Base-by-base conservation (phyloP, 2,888 invertebrate species). In the Drepanosiphum platanoidis region DNA sequence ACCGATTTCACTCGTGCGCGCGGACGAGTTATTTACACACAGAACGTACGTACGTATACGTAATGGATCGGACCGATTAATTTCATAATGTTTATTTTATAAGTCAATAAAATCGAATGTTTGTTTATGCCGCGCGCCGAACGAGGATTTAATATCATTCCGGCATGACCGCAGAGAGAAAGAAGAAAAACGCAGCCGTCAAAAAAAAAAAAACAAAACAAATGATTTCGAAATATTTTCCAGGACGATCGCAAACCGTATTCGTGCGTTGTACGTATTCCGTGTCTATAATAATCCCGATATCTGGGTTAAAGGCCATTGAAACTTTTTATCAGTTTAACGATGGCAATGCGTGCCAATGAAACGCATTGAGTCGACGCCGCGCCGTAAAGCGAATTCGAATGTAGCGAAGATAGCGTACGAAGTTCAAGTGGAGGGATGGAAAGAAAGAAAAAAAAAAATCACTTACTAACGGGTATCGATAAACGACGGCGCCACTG, bases 401-500 rank as follows among this genome's bases (percentile, higher is more conserved):
- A 71, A 74, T 18, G 72, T 34, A 27, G 15, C 11, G 22, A 3
- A 82, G 81, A 82, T 82, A 72, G 61, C n/a, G 72, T 27, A 36
- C 66, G 46, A 52, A 68, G 64, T 74, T 83, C 83, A 13, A 70
- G 70, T 36, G 4, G 0, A 32, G 80, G 42, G 66, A 32, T 27
- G 32, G 30, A 64, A 18, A 36, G 27, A 39, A 66, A 22, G 32
- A 30, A 39, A 52, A 70, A 71, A 61, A 74, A 82, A 83, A 83
- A 83, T 82, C 74, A 83, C 83, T 83, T 75, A 74, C 75, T 72
- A 52, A 83, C 46, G 83, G 83, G 64, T 83, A 83, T 83, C 83
- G 64, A 75, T 83, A 75, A 83, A 66, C 66, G 75, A 66, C 46
- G 83, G 83, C 83, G 83, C 82, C 82, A 72, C 11, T 30, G 46